Percentiles rank a stretch among this genome's conserved stretches.
phyloP scores from a whole-genome alignment of 2,888 invertebrate species.

The Diachrysia chrysitis region DNA sequence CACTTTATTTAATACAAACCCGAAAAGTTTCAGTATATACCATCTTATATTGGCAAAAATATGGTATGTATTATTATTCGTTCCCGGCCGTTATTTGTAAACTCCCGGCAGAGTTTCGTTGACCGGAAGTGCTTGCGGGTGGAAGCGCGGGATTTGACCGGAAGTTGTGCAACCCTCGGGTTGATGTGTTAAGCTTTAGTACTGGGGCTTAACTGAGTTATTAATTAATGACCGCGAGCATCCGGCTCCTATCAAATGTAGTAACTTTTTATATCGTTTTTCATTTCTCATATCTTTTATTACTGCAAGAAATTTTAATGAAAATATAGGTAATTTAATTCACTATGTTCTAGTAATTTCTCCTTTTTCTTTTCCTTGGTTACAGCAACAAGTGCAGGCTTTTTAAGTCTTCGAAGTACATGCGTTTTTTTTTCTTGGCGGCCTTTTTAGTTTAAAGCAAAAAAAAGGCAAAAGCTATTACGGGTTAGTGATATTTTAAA shows the following conservation, averaged over 20 bases:
- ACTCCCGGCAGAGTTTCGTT: conserved; percentile 77
- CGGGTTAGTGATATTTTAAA: conserved; percentile 25
- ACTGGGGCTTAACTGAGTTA: conserved; percentile 82
- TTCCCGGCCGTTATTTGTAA: conserved; percentile 62
- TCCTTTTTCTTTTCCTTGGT: conserved; percentile 26
- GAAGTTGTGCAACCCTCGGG: conserved; percentile 79
- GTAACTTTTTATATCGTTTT: conserved; percentile 61
- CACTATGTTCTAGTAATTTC: conserved; percentile 32
- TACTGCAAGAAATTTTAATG: conserved; percentile 38
- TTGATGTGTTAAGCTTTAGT: conserved; percentile 84
- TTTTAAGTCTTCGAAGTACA: conserved; percentile 27
- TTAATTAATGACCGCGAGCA: conserved; percentile 83
- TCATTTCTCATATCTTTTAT: conserved; percentile 55
- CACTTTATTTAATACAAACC: conserved; percentile 47
- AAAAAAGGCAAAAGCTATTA: conserved; percentile 21
- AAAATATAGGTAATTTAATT: conserved; percentile 41
- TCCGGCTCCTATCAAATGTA: conserved; percentile 74
- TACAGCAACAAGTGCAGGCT: conserved; percentile 52
- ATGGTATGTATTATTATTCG: conserved; percentile 46
- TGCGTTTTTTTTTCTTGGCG: conserved; percentile 23
- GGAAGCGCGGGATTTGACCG: conserved; percentile 84
- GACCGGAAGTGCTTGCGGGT: conserved; percentile 83
- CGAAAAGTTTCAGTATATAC: conserved; percentile 13
- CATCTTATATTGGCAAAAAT: conserved; percentile 49
- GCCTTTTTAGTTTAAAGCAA: conserved; percentile 21